phyloP scores from a whole-genome alignment of 2,888 invertebrate species.

The Fissipunctia ypsillon region DNA sequence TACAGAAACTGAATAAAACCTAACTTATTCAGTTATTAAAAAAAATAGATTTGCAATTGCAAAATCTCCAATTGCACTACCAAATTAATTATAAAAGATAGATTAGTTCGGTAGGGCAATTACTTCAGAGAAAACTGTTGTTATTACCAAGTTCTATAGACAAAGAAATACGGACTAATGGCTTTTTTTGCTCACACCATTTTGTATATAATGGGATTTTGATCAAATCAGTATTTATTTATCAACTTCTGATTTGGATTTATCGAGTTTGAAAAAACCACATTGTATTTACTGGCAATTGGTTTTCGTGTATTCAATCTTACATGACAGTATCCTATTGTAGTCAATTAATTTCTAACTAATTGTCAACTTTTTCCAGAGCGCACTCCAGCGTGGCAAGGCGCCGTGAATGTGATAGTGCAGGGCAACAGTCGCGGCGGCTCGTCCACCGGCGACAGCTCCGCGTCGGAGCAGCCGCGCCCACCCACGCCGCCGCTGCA shows the following conservation, averaged over 20 bases:
- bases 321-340: background rate
- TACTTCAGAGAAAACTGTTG: background rate
- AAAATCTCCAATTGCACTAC: too few relatives aligned
- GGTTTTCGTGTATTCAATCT: too few relatives aligned
- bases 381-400: constrained; percentile 90
- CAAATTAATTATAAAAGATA: too few relatives aligned
- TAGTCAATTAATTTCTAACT: background rate
- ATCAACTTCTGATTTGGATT: background rate
- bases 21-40: too few relatives aligned
- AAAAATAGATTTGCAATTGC: too few relatives aligned
- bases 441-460: constrained; percentile 88
- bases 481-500: constrained; percentile 98
- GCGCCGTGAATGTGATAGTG: constrained; percentile 85
- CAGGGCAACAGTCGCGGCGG: constrained; percentile 90
- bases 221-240: background rate
- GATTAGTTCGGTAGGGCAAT: background rate
- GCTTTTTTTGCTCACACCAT: background rate
- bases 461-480: constrained; percentile 83
- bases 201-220: background rate
- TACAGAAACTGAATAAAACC: background rate
- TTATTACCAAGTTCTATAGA: background rate
- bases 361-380: constrained; percentile 68
- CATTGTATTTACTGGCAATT: background rate
- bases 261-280: background rate
- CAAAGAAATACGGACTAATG: background rate